Conservation (phyloP, 2,888 invertebrate species). For the Galerucella pusilla region DNA sequence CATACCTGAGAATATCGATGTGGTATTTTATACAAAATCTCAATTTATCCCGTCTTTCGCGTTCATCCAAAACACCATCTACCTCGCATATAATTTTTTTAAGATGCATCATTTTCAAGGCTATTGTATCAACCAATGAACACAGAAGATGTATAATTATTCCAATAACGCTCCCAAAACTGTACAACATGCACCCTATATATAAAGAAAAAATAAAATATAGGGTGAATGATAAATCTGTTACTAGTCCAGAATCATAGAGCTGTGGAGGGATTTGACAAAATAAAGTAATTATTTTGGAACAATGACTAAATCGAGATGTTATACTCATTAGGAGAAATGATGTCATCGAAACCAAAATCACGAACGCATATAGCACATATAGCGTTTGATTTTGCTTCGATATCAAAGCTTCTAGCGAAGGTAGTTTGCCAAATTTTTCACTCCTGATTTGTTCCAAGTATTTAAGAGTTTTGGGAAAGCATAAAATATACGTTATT, state of each 20-base stretch:
- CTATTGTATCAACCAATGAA: neutral
- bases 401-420: neutral
- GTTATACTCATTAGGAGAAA: neutral
- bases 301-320: neutral
- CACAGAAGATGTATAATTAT: neutral
- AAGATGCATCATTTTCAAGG: neutral
- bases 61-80: neutral
- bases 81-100: neutral
- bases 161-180: neutral
- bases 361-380: neutral
- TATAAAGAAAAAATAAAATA: neutral
- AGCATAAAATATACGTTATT: neutral
- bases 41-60: neutral
- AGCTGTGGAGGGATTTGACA: neutral
- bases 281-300: neutral
- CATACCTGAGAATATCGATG: neutral
- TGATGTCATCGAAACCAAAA: neutral
- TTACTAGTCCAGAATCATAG: neutral
- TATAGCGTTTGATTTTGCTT: neutral
- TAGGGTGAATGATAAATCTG: neutral
- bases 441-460: neutral
- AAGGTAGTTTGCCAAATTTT: neutral
- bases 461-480: neutral
- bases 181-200: neutral
- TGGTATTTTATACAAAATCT: conserved; percentile 2